Base-by-base conservation (phyloP, 2,113 vertebrate species). In the Hyla sarda region DNA sequence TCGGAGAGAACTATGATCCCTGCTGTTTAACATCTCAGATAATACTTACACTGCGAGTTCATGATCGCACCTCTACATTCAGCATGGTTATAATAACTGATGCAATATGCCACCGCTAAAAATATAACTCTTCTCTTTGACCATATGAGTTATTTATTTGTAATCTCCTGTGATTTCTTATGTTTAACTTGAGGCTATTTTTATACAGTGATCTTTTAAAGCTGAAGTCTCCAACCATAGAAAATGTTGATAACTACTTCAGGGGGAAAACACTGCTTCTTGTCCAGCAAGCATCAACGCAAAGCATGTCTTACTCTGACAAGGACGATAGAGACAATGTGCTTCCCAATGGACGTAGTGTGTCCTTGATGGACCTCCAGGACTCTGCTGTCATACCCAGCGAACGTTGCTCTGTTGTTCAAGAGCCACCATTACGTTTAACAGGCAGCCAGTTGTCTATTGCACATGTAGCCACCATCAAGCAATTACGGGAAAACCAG, bases 331-430 rank as follows among this genome's bases (percentile, higher is more conserved):
- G 92, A 65, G 96, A 97, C 75, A 88, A 73, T 6, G 89, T 90
- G 50, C 91, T 96, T 71, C 94, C 95, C 52, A 97, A 96, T 0
- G 96, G 96, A 0, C 95, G 97, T 25, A 99, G 98, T 90, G 88
- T 99, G 83, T 99, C 98, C 1, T 93, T 99, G 83, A 97, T 99
- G 90, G 97, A 99, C 93, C 95, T 99, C 2, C 97, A 99, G 89
- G 97, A 97, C 69, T 90, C 95, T 0, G 94, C 94, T 58, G 58
- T 89, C 0, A 82, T 88, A 56, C 96, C 93, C 21, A 81, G 88
- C 0, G 90, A 95, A 69, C 3, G 90, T 0, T 47, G 82, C 0
- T 88, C 93, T 10, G 85, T 93, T 62, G 87, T 94, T 85, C 94
- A 95, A 7, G 96, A 96, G 1, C 92, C 95, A 88, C 95, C 95